Evolutionary conservation across 2,888 invertebrate genomes (phyloP).

Genomic region (Drosophila algonquin): DNA sequence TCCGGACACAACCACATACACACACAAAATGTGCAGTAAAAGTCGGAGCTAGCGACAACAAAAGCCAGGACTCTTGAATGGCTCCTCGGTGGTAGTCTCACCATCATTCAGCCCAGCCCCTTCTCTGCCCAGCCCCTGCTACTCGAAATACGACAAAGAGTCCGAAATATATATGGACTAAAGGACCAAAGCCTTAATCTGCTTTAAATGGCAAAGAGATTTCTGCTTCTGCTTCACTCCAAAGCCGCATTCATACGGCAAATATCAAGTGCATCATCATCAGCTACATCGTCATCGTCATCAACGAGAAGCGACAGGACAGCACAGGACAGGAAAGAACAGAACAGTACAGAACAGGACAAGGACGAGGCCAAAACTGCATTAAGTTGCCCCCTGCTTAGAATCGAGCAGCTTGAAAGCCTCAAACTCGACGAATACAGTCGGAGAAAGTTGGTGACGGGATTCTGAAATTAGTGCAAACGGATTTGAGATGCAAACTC

Average conservation of each 20-base stretch:
- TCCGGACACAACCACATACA: conserved; percentile 11
- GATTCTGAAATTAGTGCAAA: conserved; percentile 3
- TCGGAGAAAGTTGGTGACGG: neutral
- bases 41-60: conserved; percentile 49
- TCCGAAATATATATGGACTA: conserved; percentile 36
- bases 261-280: conserved; percentile 79
- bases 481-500: too few relatives aligned
- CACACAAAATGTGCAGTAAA: conserved; percentile 55
- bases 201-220: conserved; percentile 68
- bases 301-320: conserved; percentile 28
- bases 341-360: conserved; percentile 31
- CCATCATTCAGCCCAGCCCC: neutral
- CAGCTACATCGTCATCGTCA: conserved; percentile 33
- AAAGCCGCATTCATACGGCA: conserved; percentile 70
- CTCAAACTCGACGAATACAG: conserved; percentile 21
- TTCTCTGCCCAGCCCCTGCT: conserved; percentile 1
- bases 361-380: conserved; percentile 61
- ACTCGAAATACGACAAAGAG: conserved; percentile 23
- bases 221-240: conserved; percentile 16
- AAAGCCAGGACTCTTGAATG: conserved; percentile 63
- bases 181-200: conserved; percentile 64
- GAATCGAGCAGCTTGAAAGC: conserved; percentile 25
- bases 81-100: conserved; percentile 15
- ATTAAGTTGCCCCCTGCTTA: conserved; percentile 46
- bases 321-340: conserved; percentile 18